Conservation (phyloP, 2,888 invertebrate species). For the Bruchidius siliquastri region DNA sequence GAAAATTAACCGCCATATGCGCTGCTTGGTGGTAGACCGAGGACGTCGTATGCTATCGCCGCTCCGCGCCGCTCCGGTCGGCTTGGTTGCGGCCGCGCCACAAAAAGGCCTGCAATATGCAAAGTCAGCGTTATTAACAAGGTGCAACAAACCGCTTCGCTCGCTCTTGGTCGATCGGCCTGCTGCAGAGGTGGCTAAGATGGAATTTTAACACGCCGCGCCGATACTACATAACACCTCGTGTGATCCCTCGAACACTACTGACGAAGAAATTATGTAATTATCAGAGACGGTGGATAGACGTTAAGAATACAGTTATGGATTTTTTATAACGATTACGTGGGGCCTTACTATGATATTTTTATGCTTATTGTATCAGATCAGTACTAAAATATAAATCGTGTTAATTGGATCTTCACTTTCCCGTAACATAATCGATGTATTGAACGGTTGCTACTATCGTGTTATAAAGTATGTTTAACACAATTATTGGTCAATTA, state of each 20-base stretch:
- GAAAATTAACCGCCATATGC: slow-evolving; percentile 43
- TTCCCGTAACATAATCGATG: too few species aligned
- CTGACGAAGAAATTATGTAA: neutral
- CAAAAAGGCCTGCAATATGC: slow-evolving; percentile 43
- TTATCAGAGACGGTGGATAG: neutral
- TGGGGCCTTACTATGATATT: too few species aligned
- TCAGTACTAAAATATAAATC: too few species aligned
- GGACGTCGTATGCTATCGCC: slow-evolving; percentile 37
- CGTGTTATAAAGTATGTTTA: too few species aligned
- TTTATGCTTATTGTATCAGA: too few species aligned
- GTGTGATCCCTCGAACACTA: neutral
- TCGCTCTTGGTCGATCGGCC: neutral
- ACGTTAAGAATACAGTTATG: too few species aligned
- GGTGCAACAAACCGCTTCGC: slow-evolving; percentile 43
- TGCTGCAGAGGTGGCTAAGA: slow-evolving; percentile 29
- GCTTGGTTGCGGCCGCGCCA: slow-evolving; percentile 27
- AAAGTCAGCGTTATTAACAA: slow-evolving; percentile 48
- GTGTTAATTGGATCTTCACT: too few species aligned
- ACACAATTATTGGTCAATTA: too few species aligned
- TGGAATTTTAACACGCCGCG: slow-evolving; percentile 13
- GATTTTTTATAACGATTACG: too few species aligned
- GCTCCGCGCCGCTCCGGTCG: slow-evolving; percentile 27
- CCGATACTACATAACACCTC: neutral
- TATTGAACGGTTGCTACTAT: too few species aligned
- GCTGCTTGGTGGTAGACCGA: slow-evolving; percentile 40